Conservation (phyloP, 2,797 vertebrate species). For the Coreius guichenoti region DNA sequence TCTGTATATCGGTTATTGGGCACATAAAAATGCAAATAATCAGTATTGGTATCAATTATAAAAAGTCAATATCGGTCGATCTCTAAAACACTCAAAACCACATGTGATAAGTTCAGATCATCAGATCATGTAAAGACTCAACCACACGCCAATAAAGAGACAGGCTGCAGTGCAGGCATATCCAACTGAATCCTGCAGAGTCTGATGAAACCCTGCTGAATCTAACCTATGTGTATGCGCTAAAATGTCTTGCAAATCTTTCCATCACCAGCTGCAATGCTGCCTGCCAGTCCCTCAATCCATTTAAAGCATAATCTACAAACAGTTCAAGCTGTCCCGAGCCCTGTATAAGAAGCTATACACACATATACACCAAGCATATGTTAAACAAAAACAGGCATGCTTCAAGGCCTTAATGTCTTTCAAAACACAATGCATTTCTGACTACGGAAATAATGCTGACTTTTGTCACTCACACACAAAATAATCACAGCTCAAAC, state of each 20-base stretch:
- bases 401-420: not conserved
- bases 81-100: conserved; percentile 1
- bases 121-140: not conserved
- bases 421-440: conserved; percentile 4
- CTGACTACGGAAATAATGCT: not conserved
- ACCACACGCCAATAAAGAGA: not conserved
- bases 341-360: conserved; percentile 6
- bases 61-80: not conserved
- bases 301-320: conserved; percentile 55
- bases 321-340: conserved; percentile 43
- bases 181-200: not conserved
- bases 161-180: not conserved
- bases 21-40: not conserved
- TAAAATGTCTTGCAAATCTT: conserved; percentile 27
- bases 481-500: not conserved
- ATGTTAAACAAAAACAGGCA: conserved; percentile 14
- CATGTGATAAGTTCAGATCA: not conserved
- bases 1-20: not conserved
- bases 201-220: conserved; percentile 1
- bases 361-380: conserved; percentile 17
- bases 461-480: not conserved
- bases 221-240: not conserved
- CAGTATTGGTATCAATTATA: not conserved
- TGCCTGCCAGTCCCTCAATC: conserved; percentile 43
- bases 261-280: conserved; percentile 39